Percentiles rank a stretch among this genome's conserved stretches.
These are phyloP conservation scores for Spinibarbus caldwelli DNA, from an alignment of 2,797 vertebrate genomes.

Conservation along the genomic window DNA sequence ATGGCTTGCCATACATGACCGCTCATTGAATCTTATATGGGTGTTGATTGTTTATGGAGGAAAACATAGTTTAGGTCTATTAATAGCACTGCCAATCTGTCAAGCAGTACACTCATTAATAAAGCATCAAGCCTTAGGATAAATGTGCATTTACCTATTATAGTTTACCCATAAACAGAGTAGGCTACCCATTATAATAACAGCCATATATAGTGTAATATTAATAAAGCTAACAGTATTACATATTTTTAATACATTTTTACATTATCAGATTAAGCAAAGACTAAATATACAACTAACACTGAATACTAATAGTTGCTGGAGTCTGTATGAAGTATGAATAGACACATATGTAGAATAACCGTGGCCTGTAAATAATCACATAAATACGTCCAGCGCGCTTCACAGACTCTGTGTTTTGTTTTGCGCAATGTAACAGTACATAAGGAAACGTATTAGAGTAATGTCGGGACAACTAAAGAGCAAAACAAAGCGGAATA, in stretches of 20 bases:
- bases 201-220: background rate
- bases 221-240: background rate
- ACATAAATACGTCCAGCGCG: background rate
- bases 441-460: background rate
- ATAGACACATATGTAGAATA: background rate
- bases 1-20: constrained; percentile 27
- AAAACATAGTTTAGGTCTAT: background rate
- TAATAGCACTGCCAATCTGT: background rate
- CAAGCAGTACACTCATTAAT: background rate
- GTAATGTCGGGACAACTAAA: constrained; percentile 19
- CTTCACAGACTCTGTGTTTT: background rate
- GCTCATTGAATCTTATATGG: background rate
- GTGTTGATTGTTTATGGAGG: constrained; percentile 9
- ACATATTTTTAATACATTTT: background rate
- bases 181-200: background rate
- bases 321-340: background rate
- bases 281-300: background rate
- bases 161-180: background rate
- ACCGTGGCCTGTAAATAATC: constrained; percentile 29
- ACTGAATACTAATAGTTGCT: background rate
- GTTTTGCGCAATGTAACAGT: background rate
- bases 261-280: background rate
- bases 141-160: background rate
- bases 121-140: background rate
- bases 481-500: background rate